Conservation (phyloP, 2,888 invertebrate species). For the Disparrhopalites patrizii region DNA sequence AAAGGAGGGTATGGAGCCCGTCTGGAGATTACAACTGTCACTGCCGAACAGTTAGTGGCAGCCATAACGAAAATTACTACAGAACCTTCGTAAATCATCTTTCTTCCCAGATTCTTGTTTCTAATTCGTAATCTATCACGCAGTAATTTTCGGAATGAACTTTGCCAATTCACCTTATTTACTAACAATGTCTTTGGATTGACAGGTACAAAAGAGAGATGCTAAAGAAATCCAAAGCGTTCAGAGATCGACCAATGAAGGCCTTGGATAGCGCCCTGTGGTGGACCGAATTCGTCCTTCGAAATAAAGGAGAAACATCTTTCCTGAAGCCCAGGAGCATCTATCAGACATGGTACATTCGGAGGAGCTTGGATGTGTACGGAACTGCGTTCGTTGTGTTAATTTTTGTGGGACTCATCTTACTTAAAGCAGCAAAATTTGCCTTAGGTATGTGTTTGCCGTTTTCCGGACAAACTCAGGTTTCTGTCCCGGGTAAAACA, state of each 20-base stretch:
- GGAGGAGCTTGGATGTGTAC: slow-evolving; percentile 17
- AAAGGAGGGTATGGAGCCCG: slow-evolving; percentile 57
- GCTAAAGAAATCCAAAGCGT: slow-evolving; percentile 27
- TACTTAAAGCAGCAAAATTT: no score
- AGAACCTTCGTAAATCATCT: slow-evolving; percentile 9
- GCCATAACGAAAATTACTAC: slow-evolving; percentile 8
- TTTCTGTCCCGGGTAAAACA: no score
- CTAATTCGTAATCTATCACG: not conserved
- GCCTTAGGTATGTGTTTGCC: no score
- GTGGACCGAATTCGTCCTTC: slow-evolving; percentile 37
- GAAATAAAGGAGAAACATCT: slow-evolving; percentile 24
- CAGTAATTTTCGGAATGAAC: not conserved
- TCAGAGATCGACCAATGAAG: slow-evolving; percentile 37
- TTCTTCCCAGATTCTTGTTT: not conserved
- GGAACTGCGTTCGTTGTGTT: not conserved
- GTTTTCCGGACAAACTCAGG: no score
- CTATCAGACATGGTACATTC: slow-evolving; percentile 1
- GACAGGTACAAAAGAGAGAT: slow-evolving; percentile 32
- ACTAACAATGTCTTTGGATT: no score
- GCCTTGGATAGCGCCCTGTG: slow-evolving; percentile 33
- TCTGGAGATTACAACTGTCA: slow-evolving; percentile 54
- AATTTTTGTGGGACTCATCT: no score
- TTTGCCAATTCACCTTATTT: not conserved
- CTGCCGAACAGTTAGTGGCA: slow-evolving; percentile 30
- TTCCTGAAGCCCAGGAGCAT: slow-evolving; percentile 16